phyloP scores from a whole-genome alignment of 1,140 invertebrate species.

The Laupala kohalensis region DNA sequence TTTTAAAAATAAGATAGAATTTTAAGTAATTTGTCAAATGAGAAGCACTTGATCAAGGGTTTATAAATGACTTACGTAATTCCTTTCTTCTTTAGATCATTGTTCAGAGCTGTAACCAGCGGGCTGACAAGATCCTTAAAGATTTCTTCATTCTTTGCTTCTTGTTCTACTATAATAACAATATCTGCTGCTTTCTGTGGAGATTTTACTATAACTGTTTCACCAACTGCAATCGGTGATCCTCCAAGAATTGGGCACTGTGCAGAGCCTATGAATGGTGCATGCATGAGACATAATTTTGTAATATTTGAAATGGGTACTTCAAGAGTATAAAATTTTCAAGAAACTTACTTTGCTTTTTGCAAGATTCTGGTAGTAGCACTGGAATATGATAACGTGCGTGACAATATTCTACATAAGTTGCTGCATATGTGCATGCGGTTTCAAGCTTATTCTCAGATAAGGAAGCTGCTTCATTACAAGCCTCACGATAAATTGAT shows the following conservation, averaged over 20 bases:
- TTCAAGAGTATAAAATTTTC: neutral
- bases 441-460: neutral
- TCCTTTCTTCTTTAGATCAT: conserved; percentile 36
- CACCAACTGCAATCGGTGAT: conserved; percentile 33
- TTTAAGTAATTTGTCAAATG: too few species aligned
- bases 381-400: neutral
- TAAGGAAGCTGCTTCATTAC: neutral
- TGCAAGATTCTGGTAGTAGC: neutral
- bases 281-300: conserved; percentile 5
- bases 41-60: too few species aligned
- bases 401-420: neutral
- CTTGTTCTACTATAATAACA: conserved; percentile 53
- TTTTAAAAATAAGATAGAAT: too few species aligned
- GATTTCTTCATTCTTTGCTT: conserved; percentile 29
- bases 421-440: conserved; percentile 2
- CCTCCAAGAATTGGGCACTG: conserved; percentile 38
- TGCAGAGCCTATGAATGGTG: conserved; percentile 21
- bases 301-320: neutral
- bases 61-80: conserved; percentile 45
- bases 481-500: neutral
- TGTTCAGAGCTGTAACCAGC: conserved; percentile 29
- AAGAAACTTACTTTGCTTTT: neutral
- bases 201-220: conserved; percentile 41
- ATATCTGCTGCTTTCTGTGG: conserved; percentile 59
- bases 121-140: conserved; percentile 32